Evolutionary conservation across 2,113 vertebrate genomes (phyloP).

Genomic region (Girardinichthys multiradiatus): DNA sequence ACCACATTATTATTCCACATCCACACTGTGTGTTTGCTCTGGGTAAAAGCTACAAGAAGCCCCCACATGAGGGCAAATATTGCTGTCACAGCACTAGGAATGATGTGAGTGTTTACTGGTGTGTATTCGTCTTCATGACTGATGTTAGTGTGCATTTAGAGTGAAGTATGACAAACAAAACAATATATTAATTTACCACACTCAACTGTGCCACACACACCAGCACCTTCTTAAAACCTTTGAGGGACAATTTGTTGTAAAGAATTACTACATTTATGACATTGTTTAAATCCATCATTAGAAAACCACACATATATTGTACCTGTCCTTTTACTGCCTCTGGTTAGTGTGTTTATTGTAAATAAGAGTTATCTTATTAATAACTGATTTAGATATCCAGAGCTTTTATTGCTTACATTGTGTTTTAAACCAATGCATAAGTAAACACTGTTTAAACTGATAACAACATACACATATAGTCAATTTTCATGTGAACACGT

Average conservation of each 20-base stretch:
- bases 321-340: conserved; percentile 13
- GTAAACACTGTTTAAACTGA: conserved; percentile 32
- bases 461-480: not conserved
- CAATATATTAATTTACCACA: conserved; percentile 42
- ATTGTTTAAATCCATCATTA: conserved; percentile 34
- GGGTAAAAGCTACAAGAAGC: conserved; percentile 69
- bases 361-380: not conserved
- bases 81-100: conserved; percentile 61
- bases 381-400: conserved; percentile 34
- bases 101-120: conserved; percentile 36
- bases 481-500: not conserved
- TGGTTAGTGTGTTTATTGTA: conserved; percentile 21
- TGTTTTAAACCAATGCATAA: conserved; percentile 31
- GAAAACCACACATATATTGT: conserved; percentile 28
- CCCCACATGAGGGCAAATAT: conserved; percentile 75
- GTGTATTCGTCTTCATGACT: conserved; percentile 29
- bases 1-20: conserved; percentile 79
- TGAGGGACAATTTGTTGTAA: conserved; percentile 20
- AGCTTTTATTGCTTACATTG: conserved; percentile 40
- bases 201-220: conserved; percentile 13
- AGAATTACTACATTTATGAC: conserved; percentile 25
- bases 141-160: conserved; percentile 50
- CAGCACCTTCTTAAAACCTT: conserved; percentile 16
- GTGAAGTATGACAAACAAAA: conserved; percentile 47
- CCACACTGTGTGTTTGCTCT: conserved; percentile 71